A percentile compares a stretch with the other conserved stretches of the same genome.
These are phyloP conservation scores for Drosophila percnosoma DNA, from an alignment of 2,888 invertebrate species.

Conservation along the genomic window DNA sequence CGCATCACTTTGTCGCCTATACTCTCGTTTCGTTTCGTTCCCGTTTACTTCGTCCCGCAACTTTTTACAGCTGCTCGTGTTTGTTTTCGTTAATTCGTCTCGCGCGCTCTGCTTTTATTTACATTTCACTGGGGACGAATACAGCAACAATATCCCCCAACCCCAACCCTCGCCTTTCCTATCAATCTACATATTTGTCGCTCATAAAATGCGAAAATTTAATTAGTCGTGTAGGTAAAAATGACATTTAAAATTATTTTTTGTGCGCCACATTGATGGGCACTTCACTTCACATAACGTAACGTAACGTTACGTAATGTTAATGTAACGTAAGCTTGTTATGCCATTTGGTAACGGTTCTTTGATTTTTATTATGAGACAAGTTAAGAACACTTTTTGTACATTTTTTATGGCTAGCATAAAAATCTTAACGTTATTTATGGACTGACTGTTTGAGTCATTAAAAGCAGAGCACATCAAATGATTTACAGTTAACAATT, in stretches of 20 bases:
- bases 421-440: slow-evolving; percentile 20
- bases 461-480: slow-evolving; percentile 8
- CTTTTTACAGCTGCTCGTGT: slow-evolving; percentile 65
- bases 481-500: slow-evolving; percentile 12
- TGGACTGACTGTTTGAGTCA: slow-evolving; percentile 1
- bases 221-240: slow-evolving; percentile 78
- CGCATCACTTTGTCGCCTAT: neutral
- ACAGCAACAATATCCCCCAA: neutral
- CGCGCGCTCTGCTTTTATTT: slow-evolving; percentile 64
- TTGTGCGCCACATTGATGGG: slow-evolving; percentile 10
- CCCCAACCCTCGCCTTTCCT: neutral
- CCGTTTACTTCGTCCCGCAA: slow-evolving; percentile 6
- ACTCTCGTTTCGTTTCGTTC: neutral
- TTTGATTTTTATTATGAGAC: slow-evolving; percentile 19
- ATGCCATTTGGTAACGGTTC: slow-evolving; percentile 12
- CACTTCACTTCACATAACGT: slow-evolving; percentile 24
- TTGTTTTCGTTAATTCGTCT: slow-evolving; percentile 72
- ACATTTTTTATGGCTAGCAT: slow-evolving; percentile 26
- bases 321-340: slow-evolving; percentile 10
- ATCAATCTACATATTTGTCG: neutral
- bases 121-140: slow-evolving; percentile 52
- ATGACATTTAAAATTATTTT: slow-evolving; percentile 69
- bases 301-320: neutral
- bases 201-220: slow-evolving; percentile 77
- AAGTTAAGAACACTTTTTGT: slow-evolving; percentile 8